Percentiles rank a stretch among this genome's conserved stretches.
These are phyloP conservation scores for Gracilinanus agilis DNA, from an alignment of 2,113 vertebrate species.

Conservation along the genomic window DNA sequence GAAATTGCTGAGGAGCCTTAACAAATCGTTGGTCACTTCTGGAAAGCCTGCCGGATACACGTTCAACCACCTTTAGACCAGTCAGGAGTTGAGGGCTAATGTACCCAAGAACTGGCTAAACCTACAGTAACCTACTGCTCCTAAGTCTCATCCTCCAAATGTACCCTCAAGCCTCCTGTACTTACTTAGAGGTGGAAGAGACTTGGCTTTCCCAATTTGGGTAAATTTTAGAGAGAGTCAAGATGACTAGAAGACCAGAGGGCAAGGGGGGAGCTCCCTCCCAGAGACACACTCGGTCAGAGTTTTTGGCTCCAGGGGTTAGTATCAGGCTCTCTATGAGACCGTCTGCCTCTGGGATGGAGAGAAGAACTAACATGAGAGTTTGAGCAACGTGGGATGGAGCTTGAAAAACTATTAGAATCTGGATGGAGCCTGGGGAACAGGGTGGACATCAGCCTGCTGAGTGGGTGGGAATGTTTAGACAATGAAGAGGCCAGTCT, in stretches of 20 bases:
- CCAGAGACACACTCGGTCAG: background rate
- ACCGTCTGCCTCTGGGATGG: background rate
- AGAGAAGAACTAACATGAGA: background rate
- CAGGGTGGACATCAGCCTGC: background rate
- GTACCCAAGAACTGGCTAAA: background rate
- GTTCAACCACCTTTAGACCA: background rate
- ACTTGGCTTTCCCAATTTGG: background rate
- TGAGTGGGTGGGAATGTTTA: background rate
- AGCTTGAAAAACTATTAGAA: background rate
- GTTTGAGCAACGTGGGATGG: background rate
- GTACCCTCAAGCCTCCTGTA: background rate
- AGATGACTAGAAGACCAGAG: background rate
- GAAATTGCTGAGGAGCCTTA: background rate
- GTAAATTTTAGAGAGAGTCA: background rate
- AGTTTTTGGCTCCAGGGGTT: background rate
- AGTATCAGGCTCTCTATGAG: background rate
- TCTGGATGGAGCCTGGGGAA: background rate
- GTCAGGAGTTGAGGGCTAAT: background rate
- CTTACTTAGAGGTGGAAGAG: background rate
- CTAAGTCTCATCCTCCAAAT: background rate
- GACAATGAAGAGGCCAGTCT: background rate
- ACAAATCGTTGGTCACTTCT: background rate
- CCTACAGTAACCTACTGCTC: background rate
- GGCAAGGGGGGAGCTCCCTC: background rate
- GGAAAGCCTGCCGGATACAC: background rate